These are phyloP conservation scores for Oryzias sinensis DNA, from an alignment of 2,797 vertebrate species.

Conservation along the genomic window DNA sequence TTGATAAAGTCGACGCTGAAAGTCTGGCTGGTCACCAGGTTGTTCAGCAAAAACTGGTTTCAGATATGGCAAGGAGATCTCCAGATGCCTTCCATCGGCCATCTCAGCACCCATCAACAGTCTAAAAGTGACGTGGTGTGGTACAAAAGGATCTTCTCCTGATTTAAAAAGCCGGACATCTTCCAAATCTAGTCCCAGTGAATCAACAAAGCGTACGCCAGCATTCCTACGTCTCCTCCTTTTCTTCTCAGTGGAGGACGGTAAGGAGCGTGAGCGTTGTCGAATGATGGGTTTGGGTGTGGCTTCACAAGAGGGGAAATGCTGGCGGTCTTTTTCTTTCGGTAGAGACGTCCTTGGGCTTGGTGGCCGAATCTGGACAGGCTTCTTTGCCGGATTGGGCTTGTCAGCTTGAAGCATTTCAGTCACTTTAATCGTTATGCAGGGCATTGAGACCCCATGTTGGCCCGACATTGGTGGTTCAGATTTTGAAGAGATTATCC, in stretches of 20 bases:
- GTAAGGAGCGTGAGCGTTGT: constrained; percentile 85
- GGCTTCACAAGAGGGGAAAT: constrained; percentile 79
- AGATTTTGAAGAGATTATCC: constrained; percentile 52
- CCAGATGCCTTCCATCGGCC: constrained; percentile 78
- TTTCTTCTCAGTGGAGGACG: constrained; percentile 77
- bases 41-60: constrained; percentile 86
- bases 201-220: constrained; percentile 91
- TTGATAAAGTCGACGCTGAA: constrained; percentile 75
- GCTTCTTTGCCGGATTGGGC: constrained; percentile 26
- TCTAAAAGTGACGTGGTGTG: constrained; percentile 89
- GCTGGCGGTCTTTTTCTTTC: constrained; percentile 16
- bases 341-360: constrained; percentile 34
- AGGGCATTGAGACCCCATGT: constrained; percentile 71
- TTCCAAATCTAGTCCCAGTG: constrained; percentile 89
- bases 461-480: constrained; percentile 44
- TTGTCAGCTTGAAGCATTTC: constrained; percentile 57
- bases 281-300: constrained; percentile 85
- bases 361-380: constrained; percentile 63
- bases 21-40: constrained; percentile 81
- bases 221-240: constrained; percentile 69
- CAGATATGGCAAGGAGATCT: constrained; percentile 84
- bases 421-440: constrained; percentile 69
- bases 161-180: constrained; percentile 87
- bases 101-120: constrained; percentile 89
- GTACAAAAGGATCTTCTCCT: constrained; percentile 88